Evolutionary conservation across 2,113 vertebrate species (phyloP).

Genomic region (Rhinoptilus africanus): DNA sequence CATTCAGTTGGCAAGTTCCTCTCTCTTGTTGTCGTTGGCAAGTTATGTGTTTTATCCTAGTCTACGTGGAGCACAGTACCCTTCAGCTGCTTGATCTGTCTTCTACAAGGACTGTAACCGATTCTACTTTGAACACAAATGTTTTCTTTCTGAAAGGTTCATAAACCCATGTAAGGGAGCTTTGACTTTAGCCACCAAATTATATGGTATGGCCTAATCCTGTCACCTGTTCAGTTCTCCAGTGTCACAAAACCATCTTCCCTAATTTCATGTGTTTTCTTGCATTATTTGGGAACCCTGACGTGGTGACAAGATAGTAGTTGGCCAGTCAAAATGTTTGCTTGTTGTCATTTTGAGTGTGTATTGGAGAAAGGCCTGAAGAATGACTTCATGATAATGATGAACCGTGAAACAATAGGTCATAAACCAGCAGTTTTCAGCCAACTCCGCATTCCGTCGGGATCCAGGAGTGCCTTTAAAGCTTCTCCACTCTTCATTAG

Average conservation of each 20-base stretch:
- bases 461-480: neutral
- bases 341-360: neutral
- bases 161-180: neutral
- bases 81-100: neutral
- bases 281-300: neutral
- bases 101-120: neutral
- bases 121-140: neutral
- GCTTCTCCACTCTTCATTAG: neutral
- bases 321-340: neutral
- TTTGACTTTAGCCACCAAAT: neutral
- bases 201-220: neutral
- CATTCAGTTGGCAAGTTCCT: slow-evolving; percentile 7
- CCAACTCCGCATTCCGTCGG: neutral
- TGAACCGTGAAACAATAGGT: neutral
- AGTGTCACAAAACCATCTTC: neutral
- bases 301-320: neutral
- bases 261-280: neutral
- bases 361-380: neutral
- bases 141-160: neutral
- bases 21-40: slow-evolving; percentile 32
- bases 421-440: neutral
- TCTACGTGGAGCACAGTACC: neutral
- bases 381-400: neutral
- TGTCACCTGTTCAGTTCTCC: neutral
- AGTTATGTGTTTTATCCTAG: neutral